phyloP scores from a whole-genome alignment of 2,888 invertebrate species.

The Resseliella maxima region DNA sequence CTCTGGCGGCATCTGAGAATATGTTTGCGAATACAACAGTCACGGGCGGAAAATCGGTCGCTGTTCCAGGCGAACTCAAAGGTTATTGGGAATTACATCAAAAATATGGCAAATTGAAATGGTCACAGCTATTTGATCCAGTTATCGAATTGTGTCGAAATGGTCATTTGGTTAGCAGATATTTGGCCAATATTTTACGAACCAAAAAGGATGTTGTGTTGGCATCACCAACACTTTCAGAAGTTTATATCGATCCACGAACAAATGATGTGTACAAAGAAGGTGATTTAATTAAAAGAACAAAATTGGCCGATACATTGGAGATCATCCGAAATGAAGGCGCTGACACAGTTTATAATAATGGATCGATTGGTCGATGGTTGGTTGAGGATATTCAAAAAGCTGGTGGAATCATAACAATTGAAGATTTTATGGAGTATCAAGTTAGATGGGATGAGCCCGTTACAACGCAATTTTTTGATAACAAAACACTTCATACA shows the following conservation, averaged over 20 bases:
- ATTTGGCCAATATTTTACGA: slow-evolving; percentile 72
- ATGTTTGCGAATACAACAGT: slow-evolving; percentile 69
- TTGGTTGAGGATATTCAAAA: slow-evolving; percentile 78
- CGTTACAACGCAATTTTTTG: slow-evolving; percentile 70
- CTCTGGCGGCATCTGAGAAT: slow-evolving; percentile 70
- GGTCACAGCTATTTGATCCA: slow-evolving; percentile 77
- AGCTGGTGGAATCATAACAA: slow-evolving; percentile 78
- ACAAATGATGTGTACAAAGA: no score
- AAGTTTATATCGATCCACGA: slow-evolving; percentile 73
- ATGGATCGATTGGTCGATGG: slow-evolving; percentile 76
- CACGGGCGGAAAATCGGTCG: slow-evolving; percentile 60
- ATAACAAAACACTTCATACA: slow-evolving; percentile 78
- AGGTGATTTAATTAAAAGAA: slow-evolving; percentile 73
- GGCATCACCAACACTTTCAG: slow-evolving; percentile 72
- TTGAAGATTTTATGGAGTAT: slow-evolving; percentile 79
- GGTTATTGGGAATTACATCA: no score
- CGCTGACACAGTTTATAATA: slow-evolving; percentile 79
- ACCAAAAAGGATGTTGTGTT: slow-evolving; percentile 70
- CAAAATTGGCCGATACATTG: slow-evolving; percentile 78
- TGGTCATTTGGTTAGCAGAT: slow-evolving; percentile 74
- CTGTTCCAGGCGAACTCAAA: no score
- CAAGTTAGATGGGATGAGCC: slow-evolving; percentile 74
- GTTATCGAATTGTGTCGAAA: slow-evolving; percentile 73
- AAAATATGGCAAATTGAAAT: slow-evolving; percentile 80
- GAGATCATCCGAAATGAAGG: slow-evolving; percentile 76